Evolutionary conservation across 2,797 vertebrate genomes (phyloP).

Genomic region (Helicolenus hilgendorfi): DNA sequence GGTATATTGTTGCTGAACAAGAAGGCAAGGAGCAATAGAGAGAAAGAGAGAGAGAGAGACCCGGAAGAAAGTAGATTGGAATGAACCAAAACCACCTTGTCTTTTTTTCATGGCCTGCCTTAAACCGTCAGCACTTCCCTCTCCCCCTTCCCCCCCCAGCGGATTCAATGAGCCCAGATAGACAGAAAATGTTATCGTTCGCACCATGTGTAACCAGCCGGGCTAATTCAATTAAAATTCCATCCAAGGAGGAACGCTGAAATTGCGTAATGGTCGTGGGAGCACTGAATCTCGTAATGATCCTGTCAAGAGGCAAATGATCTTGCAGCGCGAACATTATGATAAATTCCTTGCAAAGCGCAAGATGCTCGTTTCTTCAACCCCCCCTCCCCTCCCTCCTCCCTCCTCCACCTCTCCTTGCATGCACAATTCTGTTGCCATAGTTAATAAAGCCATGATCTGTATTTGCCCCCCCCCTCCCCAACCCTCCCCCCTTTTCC

Average conservation of each 20-base stretch:
- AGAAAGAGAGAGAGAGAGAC: neutral
- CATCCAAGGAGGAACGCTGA: slow-evolving; percentile 86
- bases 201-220: slow-evolving; percentile 87
- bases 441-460: slow-evolving; percentile 82
- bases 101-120: slow-evolving; percentile 41
- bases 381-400: neutral
- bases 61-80: slow-evolving; percentile 4
- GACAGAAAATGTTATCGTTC: slow-evolving; percentile 88
- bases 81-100: slow-evolving; percentile 52
- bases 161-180: slow-evolving; percentile 83
- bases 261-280: slow-evolving; percentile 86
- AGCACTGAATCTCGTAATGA: slow-evolving; percentile 89
- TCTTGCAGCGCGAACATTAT: slow-evolving; percentile 82
- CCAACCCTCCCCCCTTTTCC: slow-evolving; percentile 16
- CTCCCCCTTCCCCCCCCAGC: neutral
- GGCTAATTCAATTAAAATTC: slow-evolving; percentile 90
- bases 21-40: neutral
- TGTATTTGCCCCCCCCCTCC: slow-evolving; percentile 50
- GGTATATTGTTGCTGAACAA: slow-evolving; percentile 53
- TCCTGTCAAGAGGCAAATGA: slow-evolving; percentile 89
- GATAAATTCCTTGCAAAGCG: slow-evolving; percentile 84
- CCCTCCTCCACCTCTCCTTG: slow-evolving; percentile 36
- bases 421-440: slow-evolving; percentile 71
- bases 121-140: slow-evolving; percentile 64
- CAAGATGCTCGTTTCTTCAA: slow-evolving; percentile 68